Evolutionary conservation across 1,140 invertebrate genomes (phyloP).

Genomic region (Pachyrhynchus sulphureomaculatus): DNA sequence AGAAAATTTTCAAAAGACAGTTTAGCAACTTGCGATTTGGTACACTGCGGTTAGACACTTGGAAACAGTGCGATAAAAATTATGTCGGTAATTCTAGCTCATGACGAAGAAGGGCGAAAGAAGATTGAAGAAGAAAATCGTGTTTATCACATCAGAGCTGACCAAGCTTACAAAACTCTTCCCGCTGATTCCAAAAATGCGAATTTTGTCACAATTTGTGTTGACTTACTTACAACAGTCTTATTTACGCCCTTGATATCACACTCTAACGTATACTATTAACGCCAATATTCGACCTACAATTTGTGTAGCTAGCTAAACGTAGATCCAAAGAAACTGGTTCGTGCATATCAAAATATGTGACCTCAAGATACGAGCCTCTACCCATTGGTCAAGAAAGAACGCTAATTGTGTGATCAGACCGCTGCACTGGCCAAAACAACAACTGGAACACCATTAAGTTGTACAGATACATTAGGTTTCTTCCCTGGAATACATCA

Average conservation of each 20-base stretch:
- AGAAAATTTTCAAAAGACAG: too few relatives aligned
- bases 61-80: slow-evolving; percentile 7
- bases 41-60: too few relatives aligned
- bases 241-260: slow-evolving; percentile 16
- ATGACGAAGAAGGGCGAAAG: not conserved
- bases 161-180: not conserved
- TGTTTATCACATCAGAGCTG: slow-evolving; percentile 7
- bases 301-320: slow-evolving; percentile 10
- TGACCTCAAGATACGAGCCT: not conserved
- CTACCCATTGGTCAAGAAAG: not conserved
- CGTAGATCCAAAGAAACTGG: slow-evolving; percentile 12
- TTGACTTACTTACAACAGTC: slow-evolving; percentile 17
- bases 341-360: slow-evolving; percentile 8
- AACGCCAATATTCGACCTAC: slow-evolving; percentile 13
- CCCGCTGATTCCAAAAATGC: not conserved
- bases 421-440: slow-evolving; percentile 5
- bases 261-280: slow-evolving; percentile 11
- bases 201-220: not conserved
- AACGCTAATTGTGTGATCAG: slow-evolving; percentile 20
- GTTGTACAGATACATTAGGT: not conserved
- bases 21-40: too few relatives aligned
- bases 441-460: slow-evolving; percentile 7
- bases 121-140: not conserved
- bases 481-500: slow-evolving; percentile 7
- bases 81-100: not conserved